Base-by-base conservation (phyloP, 2,888 invertebrate genomes). In the Bombylius major region DNA sequence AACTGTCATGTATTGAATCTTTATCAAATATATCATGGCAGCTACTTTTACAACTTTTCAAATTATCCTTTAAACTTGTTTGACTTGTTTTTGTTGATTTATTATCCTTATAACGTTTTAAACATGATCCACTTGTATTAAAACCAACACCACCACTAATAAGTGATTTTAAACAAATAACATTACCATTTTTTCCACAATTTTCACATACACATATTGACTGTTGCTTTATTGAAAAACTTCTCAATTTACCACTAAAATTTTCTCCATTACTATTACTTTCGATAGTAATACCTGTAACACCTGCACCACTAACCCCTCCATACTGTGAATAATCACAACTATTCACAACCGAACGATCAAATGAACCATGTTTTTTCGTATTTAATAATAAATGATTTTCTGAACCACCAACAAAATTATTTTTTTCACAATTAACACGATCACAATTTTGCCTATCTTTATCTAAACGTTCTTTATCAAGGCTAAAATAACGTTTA, bases 301-400 rank as follows among this genome's bases (percentile, higher is more conserved):
- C 11, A 42, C 11, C 11, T 36, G 9, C 9, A 11, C 39, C 39
- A 11, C 39, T 11, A 42, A 4, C 39, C 8, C 39, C 39, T 11
- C 39, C 39, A 42, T 47, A 12, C 33, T 34, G 12, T 47, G 47
- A 1, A 12, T 56, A 45, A 39, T 55, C 55, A 47, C 50, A 47
- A 39, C 14, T 47, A 23, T 33, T 36, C 5, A 51, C 32, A 8
- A 51, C 55, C 5, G 50, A 55, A 12, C 47, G 55, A 39, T 64
- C 65, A 53, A 65, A 63, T 48, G 65, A 65, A 47, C 65, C 64
- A 50, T 64, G 64, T 47, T 65, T 65, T 33, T 56, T 62, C 52
- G 51, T 53, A 31, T 9, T 52, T 50, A 47, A 59, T 55, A 36
- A 58, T 49, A 49, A 54, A 11, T 52, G 49, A 49, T 53, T 60